Evolutionary conservation across 2,888 invertebrate genomes (phyloP).

Genomic region (Ectobius pallidus): DNA sequence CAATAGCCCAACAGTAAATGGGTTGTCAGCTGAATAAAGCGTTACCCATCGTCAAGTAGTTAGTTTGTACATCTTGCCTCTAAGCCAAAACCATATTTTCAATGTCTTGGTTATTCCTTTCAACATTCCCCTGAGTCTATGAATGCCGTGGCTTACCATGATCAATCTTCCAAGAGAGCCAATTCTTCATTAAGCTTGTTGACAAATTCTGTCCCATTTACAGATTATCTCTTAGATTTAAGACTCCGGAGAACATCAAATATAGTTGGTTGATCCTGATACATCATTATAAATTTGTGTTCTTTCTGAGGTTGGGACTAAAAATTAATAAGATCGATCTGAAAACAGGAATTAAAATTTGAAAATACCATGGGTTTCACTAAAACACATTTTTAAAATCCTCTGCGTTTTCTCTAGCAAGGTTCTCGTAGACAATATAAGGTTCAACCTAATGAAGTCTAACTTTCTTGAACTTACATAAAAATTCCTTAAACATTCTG

Average conservation of each 20-base stretch:
- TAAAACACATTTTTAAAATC: not conserved
- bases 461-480: conserved; percentile 45
- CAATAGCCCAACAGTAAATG: too few species aligned
- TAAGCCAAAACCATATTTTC: not conserved
- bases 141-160: not conserved
- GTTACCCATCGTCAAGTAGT: too few species aligned
- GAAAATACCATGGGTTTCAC: not conserved
- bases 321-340: conserved; percentile 52
- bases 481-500: conserved; percentile 45
- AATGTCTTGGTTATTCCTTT: not conserved
- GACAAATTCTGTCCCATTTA: not conserved
- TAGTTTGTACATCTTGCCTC: too few species aligned
- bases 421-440: not conserved
- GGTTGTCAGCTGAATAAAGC: too few species aligned
- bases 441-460: not conserved
- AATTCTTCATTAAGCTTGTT: not conserved
- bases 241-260: conserved; percentile 51
- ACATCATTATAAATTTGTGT: conserved; percentile 52
- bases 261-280: conserved; percentile 53
- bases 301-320: conserved; percentile 49
- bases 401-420: not conserved
- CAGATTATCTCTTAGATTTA: conserved; percentile 48
- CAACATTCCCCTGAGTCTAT: not conserved
- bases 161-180: conserved; percentile 4
- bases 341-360: conserved; percentile 46